phyloP scores from a whole-genome alignment of 2,888 invertebrate genomes.

The Steinernema hermaphroditum region DNA sequence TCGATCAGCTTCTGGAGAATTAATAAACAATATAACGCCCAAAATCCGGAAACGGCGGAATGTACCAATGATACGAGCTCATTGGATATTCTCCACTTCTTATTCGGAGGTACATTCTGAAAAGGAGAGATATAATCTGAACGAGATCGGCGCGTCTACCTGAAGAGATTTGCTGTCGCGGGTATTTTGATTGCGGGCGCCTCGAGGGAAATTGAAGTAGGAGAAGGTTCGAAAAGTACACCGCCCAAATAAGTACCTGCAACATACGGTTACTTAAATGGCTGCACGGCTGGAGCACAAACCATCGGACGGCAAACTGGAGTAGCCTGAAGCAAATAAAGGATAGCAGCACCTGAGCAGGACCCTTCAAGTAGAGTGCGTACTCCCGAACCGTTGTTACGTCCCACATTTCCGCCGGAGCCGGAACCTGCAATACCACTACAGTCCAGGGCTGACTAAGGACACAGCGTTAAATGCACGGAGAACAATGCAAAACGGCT shows the following conservation, averaged over 20 bases:
- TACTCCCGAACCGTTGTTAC: background rate
- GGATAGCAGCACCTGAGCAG: constrained; percentile 50
- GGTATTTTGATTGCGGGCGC: background rate
- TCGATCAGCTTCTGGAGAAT: constrained; percentile 42
- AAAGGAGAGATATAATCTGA: background rate
- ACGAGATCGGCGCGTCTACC: constrained; percentile 16
- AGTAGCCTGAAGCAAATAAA: constrained; percentile 58
- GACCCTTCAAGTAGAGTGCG: background rate
- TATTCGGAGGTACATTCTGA: constrained; percentile 62
- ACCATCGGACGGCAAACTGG: constrained; percentile 63
- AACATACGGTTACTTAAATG: constrained; percentile 29
- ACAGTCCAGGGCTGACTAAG: too few species aligned
- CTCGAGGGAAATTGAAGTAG: constrained; percentile 55
- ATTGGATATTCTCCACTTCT: constrained; percentile 65
- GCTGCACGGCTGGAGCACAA: too few species aligned
- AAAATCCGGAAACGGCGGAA: constrained; percentile 55
- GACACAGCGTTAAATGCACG: too few species aligned
- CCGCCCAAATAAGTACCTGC: constrained; percentile 47
- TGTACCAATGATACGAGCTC: constrained; percentile 63
- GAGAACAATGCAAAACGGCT: too few species aligned
- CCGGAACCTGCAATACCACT: too few species aligned
- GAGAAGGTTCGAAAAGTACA: constrained; percentile 62
- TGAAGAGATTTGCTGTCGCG: constrained; percentile 42
- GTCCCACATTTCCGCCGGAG: background rate
- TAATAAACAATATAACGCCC: constrained; percentile 45